Percentiles rank a stretch among this genome's conserved stretches.
phyloP scores from a whole-genome alignment of 2,113 vertebrate genomes.

The Strigops habroptila region DNA sequence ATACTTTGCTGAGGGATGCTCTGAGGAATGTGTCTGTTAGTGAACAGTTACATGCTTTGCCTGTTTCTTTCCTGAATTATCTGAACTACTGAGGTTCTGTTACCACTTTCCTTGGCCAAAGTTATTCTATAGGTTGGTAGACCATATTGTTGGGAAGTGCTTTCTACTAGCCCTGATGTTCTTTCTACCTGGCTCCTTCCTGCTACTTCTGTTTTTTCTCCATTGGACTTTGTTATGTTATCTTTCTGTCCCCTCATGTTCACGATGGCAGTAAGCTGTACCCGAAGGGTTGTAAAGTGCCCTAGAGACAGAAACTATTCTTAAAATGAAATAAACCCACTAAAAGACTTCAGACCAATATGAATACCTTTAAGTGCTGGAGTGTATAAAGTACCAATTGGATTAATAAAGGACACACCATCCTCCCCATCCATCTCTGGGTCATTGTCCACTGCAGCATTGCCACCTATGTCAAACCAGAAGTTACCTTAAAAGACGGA shows the following conservation, averaged over 20 bases:
- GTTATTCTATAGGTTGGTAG: not conserved
- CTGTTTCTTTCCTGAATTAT: not conserved
- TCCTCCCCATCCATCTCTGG: constrained; percentile 90
- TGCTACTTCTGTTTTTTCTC: not conserved
- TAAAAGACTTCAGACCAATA: not conserved
- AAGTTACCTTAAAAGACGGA: constrained; percentile 59
- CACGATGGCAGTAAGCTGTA: not conserved
- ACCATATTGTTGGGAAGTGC: not conserved
- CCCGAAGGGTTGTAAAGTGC: not conserved
- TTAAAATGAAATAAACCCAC: not conserved
- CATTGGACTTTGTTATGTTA: not conserved
- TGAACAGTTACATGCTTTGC: not conserved
- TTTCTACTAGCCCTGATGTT: not conserved
- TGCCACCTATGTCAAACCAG: constrained; percentile 85
- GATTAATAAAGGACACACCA: constrained; percentile 92
- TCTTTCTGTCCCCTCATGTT: not conserved
- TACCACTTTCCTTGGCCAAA: not conserved
- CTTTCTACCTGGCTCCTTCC: not conserved
- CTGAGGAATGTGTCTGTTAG: not conserved
- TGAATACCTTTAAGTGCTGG: constrained; percentile 91
- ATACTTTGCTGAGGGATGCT: not conserved
- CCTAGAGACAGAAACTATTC: not conserved
- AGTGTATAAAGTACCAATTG: constrained; percentile 84
- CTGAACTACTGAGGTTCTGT: not conserved
- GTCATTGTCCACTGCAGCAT: constrained; percentile 83